Base-by-base conservation (phyloP, 1,140 invertebrate species). In the Mya arenaria region DNA sequence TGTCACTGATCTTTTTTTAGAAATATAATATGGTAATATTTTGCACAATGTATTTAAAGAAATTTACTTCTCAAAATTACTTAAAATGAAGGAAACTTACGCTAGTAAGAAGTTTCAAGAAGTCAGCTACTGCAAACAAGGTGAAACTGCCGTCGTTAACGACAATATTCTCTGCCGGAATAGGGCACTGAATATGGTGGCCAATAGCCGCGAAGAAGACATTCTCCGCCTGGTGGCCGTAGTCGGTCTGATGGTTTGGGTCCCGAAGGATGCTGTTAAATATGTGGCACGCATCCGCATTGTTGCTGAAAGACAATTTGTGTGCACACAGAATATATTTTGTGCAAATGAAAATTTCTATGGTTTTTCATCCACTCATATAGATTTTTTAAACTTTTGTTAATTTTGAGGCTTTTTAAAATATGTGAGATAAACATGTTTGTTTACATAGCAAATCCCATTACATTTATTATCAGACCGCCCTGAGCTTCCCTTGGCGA, bases 151-250 rank as follows among this genome's bases (percentile, higher is more conserved):
- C 69, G 37, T 72, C 52, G 25, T 58, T 48, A 0, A 72, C 48
- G 4, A 72, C 8, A 17, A 72, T 39, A 13, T 25, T 72, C 55
- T 58, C 69, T 13, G 52, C n/a, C n/a, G 34, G 13, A 13, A 72
- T 44, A 15, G 69, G 69, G 34, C 69, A 72, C 52, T 72, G 28
- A 5, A 72, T 55, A 34, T 72, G 56, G 69, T 72, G 69, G 19
- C 69, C 69, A 13, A 72, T 44, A 36, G 69, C 69, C 1, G 41
- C 19, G 0, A 72, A n/a, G 44, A 72, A 55, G 5, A 72, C 55
- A 8, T 44, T 55, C 52, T 72, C 69, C 10, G 52, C 69, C 52
- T 72, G 69, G 28, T 72, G 69, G 10, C 69, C 69, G 36, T 72
- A 72, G 52, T 72, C 69, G 1, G 28, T 52, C 30, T 72, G 69